These are phyloP conservation scores for Xestobium rufovillosum DNA, from an alignment of 2,888 invertebrate genomes.

Conservation along the genomic window DNA sequence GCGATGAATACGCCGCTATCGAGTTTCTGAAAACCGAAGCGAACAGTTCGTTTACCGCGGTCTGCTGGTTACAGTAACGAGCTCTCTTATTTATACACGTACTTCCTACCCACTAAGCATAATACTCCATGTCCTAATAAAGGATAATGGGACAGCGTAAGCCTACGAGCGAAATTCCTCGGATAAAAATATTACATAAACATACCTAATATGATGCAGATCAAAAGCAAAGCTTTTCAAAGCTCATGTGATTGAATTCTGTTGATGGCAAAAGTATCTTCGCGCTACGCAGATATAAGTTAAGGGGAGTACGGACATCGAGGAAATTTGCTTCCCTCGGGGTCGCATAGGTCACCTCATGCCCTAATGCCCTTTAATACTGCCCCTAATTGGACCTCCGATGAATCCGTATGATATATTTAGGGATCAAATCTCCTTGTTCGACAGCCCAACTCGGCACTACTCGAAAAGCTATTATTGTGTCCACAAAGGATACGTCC, in stretches of 20 bases:
- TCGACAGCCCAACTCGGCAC: too few relatives aligned
- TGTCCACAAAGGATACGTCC: too few relatives aligned
- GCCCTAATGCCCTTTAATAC: conserved; percentile 24
- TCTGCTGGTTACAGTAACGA: conserved; percentile 34
- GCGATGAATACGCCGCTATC: conserved; percentile 31
- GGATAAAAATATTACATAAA: conserved; percentile 27
- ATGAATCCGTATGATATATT: conserved; percentile 14
- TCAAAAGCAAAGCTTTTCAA: conserved; percentile 30
- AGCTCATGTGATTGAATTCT: conserved; percentile 30
- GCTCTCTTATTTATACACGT: conserved; percentile 30
- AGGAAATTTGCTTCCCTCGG: conserved; percentile 16
- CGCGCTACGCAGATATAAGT: conserved; percentile 1
- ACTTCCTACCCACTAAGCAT: conserved; percentile 23
- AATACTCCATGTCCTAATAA: conserved; percentile 29
- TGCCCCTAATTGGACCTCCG: conserved; percentile 20
- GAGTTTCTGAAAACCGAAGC: conserved; percentile 27
- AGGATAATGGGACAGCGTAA: conserved; percentile 30
- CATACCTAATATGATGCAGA: conserved; percentile 30
- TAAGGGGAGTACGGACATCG: conserved; percentile 6
- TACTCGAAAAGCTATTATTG: too few relatives aligned
- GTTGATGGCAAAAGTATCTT: conserved; percentile 18
- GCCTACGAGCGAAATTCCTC: conserved; percentile 25
- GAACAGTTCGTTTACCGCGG: conserved; percentile 25
- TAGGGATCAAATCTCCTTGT: conserved; percentile 15
- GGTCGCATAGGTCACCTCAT: conserved; percentile 24